Base-by-base conservation (phyloP, 2,797 vertebrate species). In the Naso thynnoides region DNA sequence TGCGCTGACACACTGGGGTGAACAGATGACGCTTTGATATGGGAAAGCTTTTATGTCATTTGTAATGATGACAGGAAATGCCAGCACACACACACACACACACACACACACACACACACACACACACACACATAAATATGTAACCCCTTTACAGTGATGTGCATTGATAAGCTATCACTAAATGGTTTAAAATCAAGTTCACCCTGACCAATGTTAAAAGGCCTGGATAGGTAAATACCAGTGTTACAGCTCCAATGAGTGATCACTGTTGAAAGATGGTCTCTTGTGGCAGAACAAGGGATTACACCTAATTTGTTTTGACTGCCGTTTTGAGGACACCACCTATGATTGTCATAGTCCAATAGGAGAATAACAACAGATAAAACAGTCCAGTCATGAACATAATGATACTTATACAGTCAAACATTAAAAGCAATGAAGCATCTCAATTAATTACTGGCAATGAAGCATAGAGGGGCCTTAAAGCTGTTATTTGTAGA, bases 21-120 rank as follows among this genome's bases (percentile, higher is more conserved):
- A 83, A 73, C 88, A 89, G 87, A 87, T 81, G 85, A 91, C 53
- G 76, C 82, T 90, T 92, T 91, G 79, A 91, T 89, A 87, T 81
- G 49, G 47, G 58, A 23, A 61, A 66, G 78, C 86, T 88, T 92
- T 92, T 79, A 91, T 90, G 79, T 81, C 73, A 72, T 77, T 82
- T 83, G 55, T 88, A 84, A 84, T 81, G 81, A 86, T 70, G 58
- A 74, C 56, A 85, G 74, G 70, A 88, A 83, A 90, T 79, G 73
- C 78, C 70, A 81, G 53, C 61, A 53, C 73, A 73, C 19, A 72
- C 27, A 68, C 61, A 78, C 64, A 49, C 42, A 44, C 42, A 50
- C 19, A 39, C 41, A 50, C 18, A 44, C 39, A 29, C 38, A 52
- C 11, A 48, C n/a, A n/a, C 39, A 41, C 24, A 24, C 38, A 33